These are phyloP conservation scores for Spinus olivaceus DNA, from an alignment of 2,797 vertebrate genomes.

Conservation along the genomic window DNA sequence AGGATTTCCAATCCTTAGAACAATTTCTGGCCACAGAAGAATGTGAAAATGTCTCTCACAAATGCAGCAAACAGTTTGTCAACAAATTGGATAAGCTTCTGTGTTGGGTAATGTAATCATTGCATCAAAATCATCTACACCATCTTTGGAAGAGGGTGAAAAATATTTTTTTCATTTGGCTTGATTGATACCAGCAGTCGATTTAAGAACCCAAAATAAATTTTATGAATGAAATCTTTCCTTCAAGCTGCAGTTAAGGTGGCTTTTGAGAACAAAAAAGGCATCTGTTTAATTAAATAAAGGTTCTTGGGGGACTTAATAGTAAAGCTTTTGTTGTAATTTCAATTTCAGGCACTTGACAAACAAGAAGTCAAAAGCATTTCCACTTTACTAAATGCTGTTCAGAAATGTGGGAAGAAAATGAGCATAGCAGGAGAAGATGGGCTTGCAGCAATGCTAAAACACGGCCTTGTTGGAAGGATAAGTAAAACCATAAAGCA, in stretches of 20 bases:
- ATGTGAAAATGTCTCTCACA: slow-evolving; percentile 68
- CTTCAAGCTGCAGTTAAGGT: background rate
- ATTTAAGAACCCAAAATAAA: background rate
- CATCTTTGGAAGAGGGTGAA: background rate
- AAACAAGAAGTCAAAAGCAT: slow-evolving; percentile 73
- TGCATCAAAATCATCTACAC: background rate
- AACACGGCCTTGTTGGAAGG: slow-evolving; percentile 86
- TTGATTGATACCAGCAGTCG: background rate
- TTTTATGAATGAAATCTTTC: background rate
- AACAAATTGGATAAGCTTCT: slow-evolving; percentile 88
- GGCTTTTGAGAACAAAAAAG: background rate
- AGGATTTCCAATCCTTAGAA: slow-evolving; percentile 77
- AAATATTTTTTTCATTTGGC: background rate
- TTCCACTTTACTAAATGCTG: slow-evolving; percentile 74
- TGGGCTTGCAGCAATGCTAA: slow-evolving; percentile 80
- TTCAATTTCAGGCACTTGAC: slow-evolving; percentile 81
- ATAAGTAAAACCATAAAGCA: slow-evolving; percentile 81
- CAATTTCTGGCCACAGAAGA: slow-evolving; percentile 76
- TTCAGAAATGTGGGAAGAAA: slow-evolving; percentile 82
- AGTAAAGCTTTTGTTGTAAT: slow-evolving; percentile 1
- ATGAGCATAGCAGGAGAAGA: slow-evolving; percentile 77
- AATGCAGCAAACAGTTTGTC: slow-evolving; percentile 87
- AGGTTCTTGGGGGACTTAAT: background rate
- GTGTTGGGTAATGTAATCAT: slow-evolving; percentile 75
- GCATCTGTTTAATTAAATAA: background rate